A percentile compares a stretch with the other conserved stretches of the same genome.
phyloP scores from a whole-genome alignment of 2,797 vertebrate genomes.

The Australoheros facetus region DNA sequence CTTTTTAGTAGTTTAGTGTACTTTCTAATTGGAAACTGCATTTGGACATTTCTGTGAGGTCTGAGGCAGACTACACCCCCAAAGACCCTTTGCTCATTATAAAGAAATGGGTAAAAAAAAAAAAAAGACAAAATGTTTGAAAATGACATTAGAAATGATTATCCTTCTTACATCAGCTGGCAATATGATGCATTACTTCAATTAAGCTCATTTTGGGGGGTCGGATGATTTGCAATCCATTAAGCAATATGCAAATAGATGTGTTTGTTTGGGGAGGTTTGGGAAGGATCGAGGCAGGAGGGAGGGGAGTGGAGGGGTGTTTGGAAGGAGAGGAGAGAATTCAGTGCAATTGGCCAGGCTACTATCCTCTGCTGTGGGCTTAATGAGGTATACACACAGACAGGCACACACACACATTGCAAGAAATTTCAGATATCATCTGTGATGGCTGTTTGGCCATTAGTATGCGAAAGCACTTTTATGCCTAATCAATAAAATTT shows the following conservation, averaged over 20 bases:
- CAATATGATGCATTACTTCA: constrained; percentile 74
- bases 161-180: constrained; percentile 52
- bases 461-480: constrained; percentile 28
- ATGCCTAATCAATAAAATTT: constrained; percentile 46
- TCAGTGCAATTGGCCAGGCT: constrained; percentile 64
- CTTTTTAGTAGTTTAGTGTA: not conserved
- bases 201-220: constrained; percentile 66
- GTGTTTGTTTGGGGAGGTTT: constrained; percentile 70
- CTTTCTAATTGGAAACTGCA: not conserved
- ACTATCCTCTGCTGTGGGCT: constrained; percentile 62
- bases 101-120: constrained; percentile 16
- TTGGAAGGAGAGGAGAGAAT: constrained; percentile 36
- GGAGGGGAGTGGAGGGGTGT: constrained; percentile 18
- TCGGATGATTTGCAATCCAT: constrained; percentile 72
- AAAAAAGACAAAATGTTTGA: constrained; percentile 28
- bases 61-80: not conserved
- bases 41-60: not conserved
- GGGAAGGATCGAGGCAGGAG: constrained; percentile 29
- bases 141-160: constrained; percentile 56
- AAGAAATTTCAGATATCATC: constrained; percentile 18
- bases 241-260: constrained; percentile 78
- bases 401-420: constrained; percentile 12
- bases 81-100: constrained; percentile 5
- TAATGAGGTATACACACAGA: constrained; percentile 70
- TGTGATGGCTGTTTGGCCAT: constrained; percentile 24